A percentile compares a stretch with the other conserved stretches of the same genome.
Conservation (phyloP, 2,888 invertebrate genomes). For the Eupithecia abbreviata region DNA sequence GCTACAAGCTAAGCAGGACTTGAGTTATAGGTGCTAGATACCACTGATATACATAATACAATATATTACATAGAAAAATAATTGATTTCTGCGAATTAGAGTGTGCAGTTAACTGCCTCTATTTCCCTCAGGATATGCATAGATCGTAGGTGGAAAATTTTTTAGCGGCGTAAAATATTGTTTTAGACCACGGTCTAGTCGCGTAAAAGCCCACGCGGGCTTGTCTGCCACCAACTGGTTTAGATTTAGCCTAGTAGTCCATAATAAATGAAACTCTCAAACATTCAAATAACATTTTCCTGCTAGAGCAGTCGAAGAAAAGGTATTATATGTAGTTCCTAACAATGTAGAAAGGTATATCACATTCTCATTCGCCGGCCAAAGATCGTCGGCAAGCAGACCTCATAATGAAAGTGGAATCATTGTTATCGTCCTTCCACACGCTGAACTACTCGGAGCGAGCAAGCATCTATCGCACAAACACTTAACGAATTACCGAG, state of each 20-base stretch:
- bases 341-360: not conserved
- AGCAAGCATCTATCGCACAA: constrained; percentile 68
- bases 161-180: not conserved
- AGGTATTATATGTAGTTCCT: not conserved
- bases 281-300: not conserved
- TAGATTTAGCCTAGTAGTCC: too few species aligned
- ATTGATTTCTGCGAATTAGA: not conserved
- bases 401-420: constrained; percentile 41
- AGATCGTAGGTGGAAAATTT: not conserved
- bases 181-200: too few species aligned
- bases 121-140: not conserved
- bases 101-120: not conserved
- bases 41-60: too few species aligned
- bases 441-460: constrained; percentile 49
- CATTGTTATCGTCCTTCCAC: constrained; percentile 45
- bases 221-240: too few species aligned
- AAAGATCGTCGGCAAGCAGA: constrained; percentile 26
- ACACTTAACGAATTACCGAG: constrained; percentile 74
- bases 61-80: not conserved
- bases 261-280: not conserved
- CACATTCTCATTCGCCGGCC: constrained; percentile 13
- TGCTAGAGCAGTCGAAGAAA: not conserved
- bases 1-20: too few species aligned
- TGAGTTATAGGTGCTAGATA: too few species aligned
- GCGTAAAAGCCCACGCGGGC: too few species aligned